phyloP scores from a whole-genome alignment of 2,888 invertebrate genomes.

The Nephrocerus scutellatus region DNA sequence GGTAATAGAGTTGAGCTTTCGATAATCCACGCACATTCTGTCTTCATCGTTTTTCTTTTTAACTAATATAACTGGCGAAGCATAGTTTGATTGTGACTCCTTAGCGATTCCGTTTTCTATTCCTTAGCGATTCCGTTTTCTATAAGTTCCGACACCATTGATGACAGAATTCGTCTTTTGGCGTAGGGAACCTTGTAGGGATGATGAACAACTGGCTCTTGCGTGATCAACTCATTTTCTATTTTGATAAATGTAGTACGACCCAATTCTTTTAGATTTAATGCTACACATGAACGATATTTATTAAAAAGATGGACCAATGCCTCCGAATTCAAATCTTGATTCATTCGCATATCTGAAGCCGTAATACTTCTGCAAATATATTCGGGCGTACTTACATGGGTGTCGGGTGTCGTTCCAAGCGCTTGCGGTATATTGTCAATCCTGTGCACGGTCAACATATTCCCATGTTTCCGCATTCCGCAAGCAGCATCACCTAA shows the following conservation, averaged over 20 bases:
- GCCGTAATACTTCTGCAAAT: too few relatives aligned
- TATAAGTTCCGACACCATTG: not conserved
- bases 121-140: not conserved
- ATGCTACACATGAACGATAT: conserved; percentile 2
- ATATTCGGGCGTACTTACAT: too few relatives aligned
- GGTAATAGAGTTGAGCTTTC: conserved; percentile 9
- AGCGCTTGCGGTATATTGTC: not conserved
- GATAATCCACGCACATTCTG: conserved; percentile 11
- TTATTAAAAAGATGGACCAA: not conserved
- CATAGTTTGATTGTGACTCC: conserved; percentile 5
- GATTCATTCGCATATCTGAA: not conserved
- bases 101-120: not conserved
- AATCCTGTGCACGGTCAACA: not conserved
- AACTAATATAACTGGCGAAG: conserved; percentile 10
- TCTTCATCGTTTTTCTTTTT: conserved; percentile 16
- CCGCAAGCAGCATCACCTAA: conserved; percentile 2
- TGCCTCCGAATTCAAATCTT: not conserved
- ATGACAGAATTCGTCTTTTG: conserved; percentile 3
- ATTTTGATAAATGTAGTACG: conserved; percentile 3
- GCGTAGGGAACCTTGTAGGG: conserved; percentile 8
- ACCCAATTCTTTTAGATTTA: conserved; percentile 1
- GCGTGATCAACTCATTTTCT: conserved; percentile 1
- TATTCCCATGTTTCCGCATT: not conserved
- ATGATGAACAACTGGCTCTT: not conserved
- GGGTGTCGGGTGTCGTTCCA: too few relatives aligned